Percentiles rank a stretch among this genome's conserved stretches.
Evolutionary conservation across 2,113 vertebrate genomes (phyloP).

Genomic region (Himantopus leucocephalus): DNA sequence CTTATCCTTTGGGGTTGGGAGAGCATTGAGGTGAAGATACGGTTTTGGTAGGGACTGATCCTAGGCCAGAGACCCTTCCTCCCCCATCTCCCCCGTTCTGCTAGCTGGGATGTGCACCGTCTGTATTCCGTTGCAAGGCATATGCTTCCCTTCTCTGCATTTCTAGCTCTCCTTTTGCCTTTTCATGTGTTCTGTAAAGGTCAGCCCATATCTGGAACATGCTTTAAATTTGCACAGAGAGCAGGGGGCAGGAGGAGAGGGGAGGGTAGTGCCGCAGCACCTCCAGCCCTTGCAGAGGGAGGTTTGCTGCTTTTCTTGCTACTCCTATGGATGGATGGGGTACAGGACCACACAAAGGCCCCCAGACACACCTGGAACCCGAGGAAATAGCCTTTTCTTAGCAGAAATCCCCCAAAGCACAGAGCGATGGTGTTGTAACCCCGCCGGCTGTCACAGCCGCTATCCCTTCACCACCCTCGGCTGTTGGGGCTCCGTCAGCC

Average conservation of each 20-base stretch:
- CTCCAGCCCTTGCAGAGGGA: not conserved
- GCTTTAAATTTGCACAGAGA: conserved; percentile 9
- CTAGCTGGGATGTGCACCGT: rapidly evolving
- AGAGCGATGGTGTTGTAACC: rapidly evolving
- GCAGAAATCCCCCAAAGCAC: not conserved
- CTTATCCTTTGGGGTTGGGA: not conserved
- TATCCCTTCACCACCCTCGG: not conserved
- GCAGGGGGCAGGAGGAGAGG: not conserved
- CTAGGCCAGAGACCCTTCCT: not conserved
- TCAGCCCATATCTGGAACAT: conserved; percentile 28
- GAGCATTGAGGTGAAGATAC: rapidly evolving
- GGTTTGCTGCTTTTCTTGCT: not conserved
- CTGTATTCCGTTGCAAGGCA: not conserved
- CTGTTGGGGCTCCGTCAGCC: not conserved
- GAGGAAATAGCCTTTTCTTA: not conserved
- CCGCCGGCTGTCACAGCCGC: rapidly evolving
- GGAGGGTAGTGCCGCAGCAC: not conserved
- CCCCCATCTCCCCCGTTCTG: rapidly evolving
- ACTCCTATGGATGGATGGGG: not conserved
- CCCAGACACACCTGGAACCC: not conserved
- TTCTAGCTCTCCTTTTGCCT: conserved; percentile 14
- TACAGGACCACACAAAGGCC: not conserved
- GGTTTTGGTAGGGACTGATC: not conserved
- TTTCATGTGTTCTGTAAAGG: conserved; percentile 23
- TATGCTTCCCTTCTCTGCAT: not conserved